Conservation (phyloP, 2,888 invertebrate species). For the Zelleria hepariella region DNA sequence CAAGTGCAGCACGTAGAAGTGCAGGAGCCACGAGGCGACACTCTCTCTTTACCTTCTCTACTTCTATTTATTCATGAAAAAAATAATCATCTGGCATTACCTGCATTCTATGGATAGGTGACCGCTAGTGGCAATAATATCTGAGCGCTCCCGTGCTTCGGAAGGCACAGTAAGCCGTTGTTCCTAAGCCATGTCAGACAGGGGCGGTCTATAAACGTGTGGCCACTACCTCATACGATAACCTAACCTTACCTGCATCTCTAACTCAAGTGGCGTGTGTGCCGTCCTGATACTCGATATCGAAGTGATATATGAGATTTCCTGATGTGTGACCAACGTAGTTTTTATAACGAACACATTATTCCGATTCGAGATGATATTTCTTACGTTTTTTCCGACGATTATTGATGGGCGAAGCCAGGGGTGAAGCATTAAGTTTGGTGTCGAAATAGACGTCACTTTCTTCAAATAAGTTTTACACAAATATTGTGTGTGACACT, state of each 20-base stretch:
- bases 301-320: conserved; percentile 32
- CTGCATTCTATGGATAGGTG: too few relatives aligned
- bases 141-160: too few relatives aligned
- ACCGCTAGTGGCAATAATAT: too few relatives aligned
- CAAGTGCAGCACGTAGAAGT: too few relatives aligned
- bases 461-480: background rate
- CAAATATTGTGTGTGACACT: too few relatives aligned
- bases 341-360: conserved; percentile 6
- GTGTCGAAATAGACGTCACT: background rate
- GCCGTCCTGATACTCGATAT: conserved; percentile 30
- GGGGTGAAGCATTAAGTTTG: background rate
- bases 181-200: too few relatives aligned
- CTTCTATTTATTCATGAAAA: too few relatives aligned
- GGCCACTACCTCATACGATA: background rate
- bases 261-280: conserved; percentile 13
- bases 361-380: conserved; percentile 10
- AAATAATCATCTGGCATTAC: too few relatives aligned
- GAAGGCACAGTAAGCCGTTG: too few relatives aligned
- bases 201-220: too few relatives aligned
- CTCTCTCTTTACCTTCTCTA: too few relatives aligned
- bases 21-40: too few relatives aligned
- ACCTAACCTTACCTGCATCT: background rate
- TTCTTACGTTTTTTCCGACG: conserved; percentile 6
- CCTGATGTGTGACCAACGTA: conserved; percentile 9
- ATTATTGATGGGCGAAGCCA: conserved; percentile 1